Evolutionary conservation across 1,140 invertebrate genomes (phyloP), one percentile per base, ranked within the genome.

Genomic region (Stenopsyche tienmushanensis): DNA sequence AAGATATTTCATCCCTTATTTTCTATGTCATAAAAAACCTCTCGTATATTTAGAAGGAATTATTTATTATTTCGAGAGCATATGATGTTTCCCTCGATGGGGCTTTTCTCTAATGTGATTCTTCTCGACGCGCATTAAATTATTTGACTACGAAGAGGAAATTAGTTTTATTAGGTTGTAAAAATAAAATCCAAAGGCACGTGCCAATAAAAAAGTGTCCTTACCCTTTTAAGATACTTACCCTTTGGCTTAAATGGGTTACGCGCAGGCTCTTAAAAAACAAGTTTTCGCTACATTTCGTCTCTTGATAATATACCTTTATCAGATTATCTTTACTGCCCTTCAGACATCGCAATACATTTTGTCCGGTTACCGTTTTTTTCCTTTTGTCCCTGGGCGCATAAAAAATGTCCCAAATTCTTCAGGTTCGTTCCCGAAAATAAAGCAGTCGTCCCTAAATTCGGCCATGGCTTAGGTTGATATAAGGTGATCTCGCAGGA

Each of bases 321-420:
- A 69, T 69, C 67, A 63, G 67, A 69, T 69, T 69, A 69, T 69
- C 67, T 69, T 69, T 69, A 69, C 62, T 65, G 58, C 67, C 49
- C 45, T 53, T 34, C 42, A 57, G 66, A 68, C 66, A 44, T 54
- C 20, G 63, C 63, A 65, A 69, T 69, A 69, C 62, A 65, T 65
- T 67, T 69, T 47, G 17, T 18, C 45, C 18, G 17, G 47, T 50
- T 50, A 26, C 15, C 21, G 49, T 23, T 18, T 15, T 26, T 41
- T 63, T 49, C 24, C 20, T 44, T 62, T 53, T 55, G 29, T 55
- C 39, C 39, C 42, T 23, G n/a, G 3, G 3, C 8, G 29, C 44
- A 29, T 64, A 50, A 53, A 62, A 62, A 62, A 53, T 62, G 41
- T 60, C 42, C 45, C 2, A 25, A 26, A 60, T 21, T 45, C 55